Percentiles rank a stretch among this genome's conserved stretches.
phyloP scores from a whole-genome alignment of 2,888 invertebrate species.

The Magallana nippona region DNA sequence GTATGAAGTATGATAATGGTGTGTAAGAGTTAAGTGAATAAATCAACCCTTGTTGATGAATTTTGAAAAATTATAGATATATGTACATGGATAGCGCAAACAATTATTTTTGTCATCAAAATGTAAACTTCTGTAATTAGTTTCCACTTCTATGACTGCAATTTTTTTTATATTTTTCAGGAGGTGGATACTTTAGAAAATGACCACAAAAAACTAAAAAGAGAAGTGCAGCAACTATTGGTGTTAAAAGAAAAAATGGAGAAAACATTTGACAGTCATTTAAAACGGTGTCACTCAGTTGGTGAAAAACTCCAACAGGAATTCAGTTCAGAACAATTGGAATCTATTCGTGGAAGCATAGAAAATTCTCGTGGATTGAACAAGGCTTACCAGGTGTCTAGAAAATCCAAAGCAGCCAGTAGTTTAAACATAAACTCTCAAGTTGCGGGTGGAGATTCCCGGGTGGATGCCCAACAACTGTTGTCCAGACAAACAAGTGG shows the following conservation, averaged over 20 bases:
- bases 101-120: too few species aligned
- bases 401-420: too few species aligned
- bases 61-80: too few species aligned
- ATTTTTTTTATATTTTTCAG: neutral
- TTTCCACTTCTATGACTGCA: too few species aligned
- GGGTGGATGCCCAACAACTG: neutral
- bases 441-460: neutral
- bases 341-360: neutral
- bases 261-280: neutral
- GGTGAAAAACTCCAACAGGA: neutral
- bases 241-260: constrained; percentile 14
- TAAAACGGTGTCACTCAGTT: neutral
- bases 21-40: too few species aligned
- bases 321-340: neutral
- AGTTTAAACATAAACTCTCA: neutral
- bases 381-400: too few species aligned
- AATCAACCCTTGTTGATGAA: too few species aligned
- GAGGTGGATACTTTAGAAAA: constrained; percentile 11
- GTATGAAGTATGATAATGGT: too few species aligned
- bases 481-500: neutral
- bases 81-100: too few species aligned
- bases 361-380: too few species aligned
- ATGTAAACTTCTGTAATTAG: too few species aligned
- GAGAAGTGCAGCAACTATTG: neutral
- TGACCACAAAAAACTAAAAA: constrained; percentile 8